phyloP scores from a whole-genome alignment of 2,113 vertebrate species.

The Neolamprologus sp. region DNA sequence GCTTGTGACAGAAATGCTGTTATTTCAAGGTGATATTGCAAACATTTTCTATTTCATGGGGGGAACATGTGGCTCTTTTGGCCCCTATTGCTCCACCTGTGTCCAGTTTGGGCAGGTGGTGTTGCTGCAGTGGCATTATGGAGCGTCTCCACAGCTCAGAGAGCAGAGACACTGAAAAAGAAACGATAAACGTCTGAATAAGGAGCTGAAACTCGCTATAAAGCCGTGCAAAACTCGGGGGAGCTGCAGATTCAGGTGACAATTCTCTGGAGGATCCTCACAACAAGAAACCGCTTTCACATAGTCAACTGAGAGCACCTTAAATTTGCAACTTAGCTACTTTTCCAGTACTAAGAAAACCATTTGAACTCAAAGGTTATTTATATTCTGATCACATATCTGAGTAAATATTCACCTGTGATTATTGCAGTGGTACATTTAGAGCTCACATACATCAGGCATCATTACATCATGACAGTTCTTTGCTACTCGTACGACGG shows the following conservation, averaged over 20 bases:
- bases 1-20: background rate
- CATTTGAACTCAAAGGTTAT: background rate
- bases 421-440: background rate
- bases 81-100: background rate
- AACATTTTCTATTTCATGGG: fast-evolving
- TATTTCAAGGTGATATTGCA: background rate
- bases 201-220: background rate
- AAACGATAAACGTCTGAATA: background rate
- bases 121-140: background rate
- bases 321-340: background rate
- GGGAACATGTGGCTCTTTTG: background rate
- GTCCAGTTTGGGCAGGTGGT: background rate
- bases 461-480: background rate
- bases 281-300: fast-evolving
- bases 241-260: background rate
- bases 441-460: background rate
- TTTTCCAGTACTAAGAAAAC: background rate
- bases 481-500: background rate
- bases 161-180: background rate
- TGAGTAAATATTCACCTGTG: background rate
- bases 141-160: background rate
- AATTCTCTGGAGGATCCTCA: background rate
- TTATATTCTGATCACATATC: background rate
- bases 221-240: fast-evolving
- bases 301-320: background rate